Conservation (phyloP, 2,888 invertebrate genomes). For the Neoaliturus tenellus region DNA sequence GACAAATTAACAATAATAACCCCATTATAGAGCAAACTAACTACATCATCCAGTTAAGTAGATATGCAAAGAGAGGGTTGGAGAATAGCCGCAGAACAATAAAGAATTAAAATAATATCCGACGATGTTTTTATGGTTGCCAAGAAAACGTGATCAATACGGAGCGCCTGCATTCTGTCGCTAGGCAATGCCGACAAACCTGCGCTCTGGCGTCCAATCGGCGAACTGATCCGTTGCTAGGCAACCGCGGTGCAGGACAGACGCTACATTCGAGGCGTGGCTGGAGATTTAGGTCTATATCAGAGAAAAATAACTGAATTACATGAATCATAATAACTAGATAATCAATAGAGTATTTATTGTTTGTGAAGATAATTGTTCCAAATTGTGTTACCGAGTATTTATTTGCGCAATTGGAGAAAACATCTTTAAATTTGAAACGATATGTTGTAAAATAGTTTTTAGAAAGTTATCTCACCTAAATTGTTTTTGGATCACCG, state of each 20-base stretch:
- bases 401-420: too few species aligned
- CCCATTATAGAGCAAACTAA: neutral
- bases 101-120: conserved; percentile 42
- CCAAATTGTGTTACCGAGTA: too few species aligned
- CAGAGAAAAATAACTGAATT: too few species aligned
- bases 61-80: neutral
- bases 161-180: conserved; percentile 39
- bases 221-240: conserved; percentile 26
- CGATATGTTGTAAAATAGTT: too few species aligned
- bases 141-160: conserved; percentile 27
- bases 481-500: too few species aligned
- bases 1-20: too few species aligned
- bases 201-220: conserved; percentile 42
- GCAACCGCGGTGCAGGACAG: conserved; percentile 15
- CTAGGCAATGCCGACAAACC: conserved; percentile 16
- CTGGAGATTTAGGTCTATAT: neutral
- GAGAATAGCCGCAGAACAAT: conserved; percentile 5
- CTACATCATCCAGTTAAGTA: neutral
- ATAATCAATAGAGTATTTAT: too few species aligned
- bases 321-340: too few species aligned
- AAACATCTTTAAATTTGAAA: too few species aligned
- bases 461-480: too few species aligned
- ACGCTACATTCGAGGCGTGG: neutral
- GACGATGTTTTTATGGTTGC: conserved; percentile 23
- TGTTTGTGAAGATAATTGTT: too few species aligned